Percentiles rank a stretch among this genome's conserved stretches.
These are phyloP conservation scores for Hafferia zeledoni DNA, from an alignment of 2,797 vertebrate genomes.

Conservation along the genomic window DNA sequence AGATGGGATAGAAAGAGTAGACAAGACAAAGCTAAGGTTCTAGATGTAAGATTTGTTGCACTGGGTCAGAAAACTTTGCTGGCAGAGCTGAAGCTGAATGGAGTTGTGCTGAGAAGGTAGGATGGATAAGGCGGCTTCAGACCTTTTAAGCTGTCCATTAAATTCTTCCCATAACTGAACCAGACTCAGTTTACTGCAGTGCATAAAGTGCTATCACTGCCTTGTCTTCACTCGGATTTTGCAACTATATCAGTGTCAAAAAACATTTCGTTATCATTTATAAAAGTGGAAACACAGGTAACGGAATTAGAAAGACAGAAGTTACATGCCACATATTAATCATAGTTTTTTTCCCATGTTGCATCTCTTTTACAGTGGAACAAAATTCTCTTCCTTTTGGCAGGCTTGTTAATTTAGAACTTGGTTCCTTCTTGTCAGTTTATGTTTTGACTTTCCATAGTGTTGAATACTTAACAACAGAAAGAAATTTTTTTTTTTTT, in stretches of 20 bases:
- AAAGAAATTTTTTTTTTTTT: background rate
- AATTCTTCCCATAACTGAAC: background rate
- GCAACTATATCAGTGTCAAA: background rate
- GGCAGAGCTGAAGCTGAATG: background rate
- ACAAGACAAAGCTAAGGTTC: background rate
- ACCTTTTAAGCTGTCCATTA: slow-evolving; percentile 16
- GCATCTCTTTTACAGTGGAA: background rate
- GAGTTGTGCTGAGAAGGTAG: background rate
- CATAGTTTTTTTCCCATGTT: fast-evolving
- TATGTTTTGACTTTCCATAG: background rate
- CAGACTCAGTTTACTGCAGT: background rate
- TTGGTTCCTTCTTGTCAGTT: background rate
- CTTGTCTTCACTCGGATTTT: background rate
- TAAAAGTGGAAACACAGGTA: background rate
- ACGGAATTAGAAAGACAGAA: background rate
- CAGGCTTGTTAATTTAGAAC: background rate
- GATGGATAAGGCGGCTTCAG: slow-evolving; percentile 1
- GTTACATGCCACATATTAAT: background rate
- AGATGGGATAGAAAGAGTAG: background rate
- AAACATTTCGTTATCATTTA: background rate
- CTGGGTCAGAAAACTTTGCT: background rate
- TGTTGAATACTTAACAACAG: background rate
- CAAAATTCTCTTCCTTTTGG: background rate
- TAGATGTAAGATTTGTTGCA: background rate
- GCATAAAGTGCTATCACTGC: background rate